Evolutionary conservation across 2,797 vertebrate species (phyloP), one percentile per base, ranked within the genome.

Genomic region (Chelon labrosus): DNA sequence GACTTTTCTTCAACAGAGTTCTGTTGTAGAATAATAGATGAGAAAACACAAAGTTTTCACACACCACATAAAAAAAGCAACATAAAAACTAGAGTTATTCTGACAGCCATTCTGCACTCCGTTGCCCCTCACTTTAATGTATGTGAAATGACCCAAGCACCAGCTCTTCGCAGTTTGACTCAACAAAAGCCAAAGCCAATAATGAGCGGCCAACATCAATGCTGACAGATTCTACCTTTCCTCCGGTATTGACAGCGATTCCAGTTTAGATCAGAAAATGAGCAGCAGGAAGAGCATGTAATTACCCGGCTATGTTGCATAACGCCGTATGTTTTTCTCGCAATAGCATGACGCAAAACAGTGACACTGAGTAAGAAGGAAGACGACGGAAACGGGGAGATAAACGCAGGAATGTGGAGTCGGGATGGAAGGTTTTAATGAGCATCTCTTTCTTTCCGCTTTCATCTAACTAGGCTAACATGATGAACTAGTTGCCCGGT

Each of bases 381-480:
- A 55, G 61, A 62, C 58, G 67, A 55, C 53, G 44, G 25, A 67
- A 55, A 7, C 8, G 54, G 16, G 25, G 31, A 62, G 72, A 57
- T 38, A 79, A 81, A 61, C 0, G 7, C 50, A 65, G 61, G 59
- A 79, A 64, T 17, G 49, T 27, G 11, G 41, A 75, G 52, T 41
- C 7, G 37, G 54, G 44, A 65, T 65, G 16, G 50, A 54, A 65
- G 41, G 39, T 76, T 87, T 85, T 91, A 90, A 91, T 85, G 85
- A 85, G 73, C 65, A 50, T 38, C 55, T 67, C 58, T 69, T 70
- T 65, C 59, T 75, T 49, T 63, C 62, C 60, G 84, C 91, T 84
- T 93, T 92, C 91, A 90, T 88, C 76, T 90, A 94, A 94, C 90
- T 93, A 84, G 93, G 93, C 83, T 95, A 94, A 90, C 85, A 91